Evolutionary conservation across 2,888 invertebrate genomes (phyloP), one percentile per base, ranked within the genome.

Genomic region (Andrena minutula): DNA sequence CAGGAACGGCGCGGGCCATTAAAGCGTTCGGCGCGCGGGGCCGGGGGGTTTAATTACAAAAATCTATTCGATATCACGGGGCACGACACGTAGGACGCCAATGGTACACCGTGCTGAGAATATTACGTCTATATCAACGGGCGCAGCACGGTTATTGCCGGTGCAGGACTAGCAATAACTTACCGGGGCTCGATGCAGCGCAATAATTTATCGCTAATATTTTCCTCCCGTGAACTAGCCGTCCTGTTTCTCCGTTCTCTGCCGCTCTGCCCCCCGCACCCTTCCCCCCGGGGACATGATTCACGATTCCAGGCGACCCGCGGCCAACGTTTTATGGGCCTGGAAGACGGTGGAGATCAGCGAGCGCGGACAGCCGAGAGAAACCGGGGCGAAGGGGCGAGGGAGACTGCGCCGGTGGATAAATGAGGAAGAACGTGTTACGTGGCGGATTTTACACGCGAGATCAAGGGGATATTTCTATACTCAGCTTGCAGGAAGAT

Each of bases 121-220:
- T 88, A 88, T 88, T 86, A 88, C 86, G 83, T 88, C 88, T 88
- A 88, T 88, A 88, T 88, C 88, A 83, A 78, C 82, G 79, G 26
- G 68, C 68, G 41, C 70, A 75, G 69, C 68, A 74, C 75, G 81
- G 87, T 88, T 88, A 88, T 88, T 88, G 87, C 87, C 77, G 74
- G 79, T 70, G 79, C 85, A 79, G 75, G 83, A 72, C 82, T 79
- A 83, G 87, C 87, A 79, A 88, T 88, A 88, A 88, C 81, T 88
- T 88, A 88, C 83, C 26, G 76, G 78, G 63, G 79, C 86, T 88
- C 87, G 87, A 88, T 88, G 85, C 85, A 86, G 85, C 86, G 85
- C 81, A 83, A 86, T 88, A 88, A 88, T 88, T 88, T 88, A 88
- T 88, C 88, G 88, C 85, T 88, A 88, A 88, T 88, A 88, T 88